Evolutionary conservation across 1,140 invertebrate genomes (phyloP), one percentile per base, ranked within the genome.

Genomic region (Lutraria rhynchaena): DNA sequence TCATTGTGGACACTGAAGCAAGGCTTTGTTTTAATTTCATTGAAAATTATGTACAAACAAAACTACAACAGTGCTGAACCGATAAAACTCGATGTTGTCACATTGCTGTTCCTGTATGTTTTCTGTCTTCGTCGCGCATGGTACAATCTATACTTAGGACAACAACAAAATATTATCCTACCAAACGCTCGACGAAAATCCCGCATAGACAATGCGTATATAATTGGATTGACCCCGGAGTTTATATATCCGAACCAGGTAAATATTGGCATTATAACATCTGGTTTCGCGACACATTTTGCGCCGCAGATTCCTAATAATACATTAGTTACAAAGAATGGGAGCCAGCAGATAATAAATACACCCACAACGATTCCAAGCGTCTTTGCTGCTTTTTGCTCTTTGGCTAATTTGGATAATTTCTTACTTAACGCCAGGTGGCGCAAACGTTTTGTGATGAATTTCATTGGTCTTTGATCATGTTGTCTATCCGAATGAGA

Each of bases 291-390:
- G 93, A 94, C 71, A 88, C 91, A 93, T 4, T 93, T 89, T 4
- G 85, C 81, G 3, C 96, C 93, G 88, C 98, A 98, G n/a, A 93
- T 91, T 95, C 96, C 88, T 95, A 94, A 83, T 37, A 98, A 94
- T 13, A 98, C 92, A 1, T 98, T 97, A 41, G 98, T 93, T 0
- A 98, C 96, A 92, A 99, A 99, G 92, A 99, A 99, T 1, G 98
- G 98, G 41, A 99, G 93, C 98, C 98, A 99, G 91, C 98, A 99
- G 71, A 99, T 93, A 19, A 96, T 96, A 89, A 99, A 99, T 0
- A 98, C 97, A 78, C 96, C 98, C 65, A 99, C 99, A 5, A 94
- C 93, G 71, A 99, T 99, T 17, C 98, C 98, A 73, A 99, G 94
- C 0, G 98, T 99, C 24, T 98, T 97, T 65, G 97, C 98, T 3